phyloP scores from a whole-genome alignment of 2,113 vertebrate genomes.

The Nipponia nippon region DNA sequence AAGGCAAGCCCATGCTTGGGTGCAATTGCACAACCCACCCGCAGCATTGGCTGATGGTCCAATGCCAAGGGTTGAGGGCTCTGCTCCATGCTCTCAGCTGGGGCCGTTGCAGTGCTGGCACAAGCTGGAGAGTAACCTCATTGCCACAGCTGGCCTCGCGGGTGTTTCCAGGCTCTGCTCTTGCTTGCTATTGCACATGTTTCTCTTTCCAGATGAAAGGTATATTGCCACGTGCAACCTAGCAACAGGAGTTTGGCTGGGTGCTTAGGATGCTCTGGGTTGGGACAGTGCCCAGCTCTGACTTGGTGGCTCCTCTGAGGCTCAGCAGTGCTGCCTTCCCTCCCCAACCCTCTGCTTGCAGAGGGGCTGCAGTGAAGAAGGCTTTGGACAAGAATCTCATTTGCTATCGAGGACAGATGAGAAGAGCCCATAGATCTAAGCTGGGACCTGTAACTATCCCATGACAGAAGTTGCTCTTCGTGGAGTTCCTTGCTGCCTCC shows the following conservation, averaged over 20 bases:
- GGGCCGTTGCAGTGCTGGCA: background rate
- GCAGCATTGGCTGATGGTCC: rapidly evolving
- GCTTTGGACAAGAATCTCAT: background rate
- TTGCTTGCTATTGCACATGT: background rate
- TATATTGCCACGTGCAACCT: rapidly evolving
- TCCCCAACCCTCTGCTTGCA: background rate
- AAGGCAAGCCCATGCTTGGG: background rate
- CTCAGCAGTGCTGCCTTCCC: background rate
- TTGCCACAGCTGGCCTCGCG: background rate
- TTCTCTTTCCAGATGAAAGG: background rate
- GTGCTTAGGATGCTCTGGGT: background rate
- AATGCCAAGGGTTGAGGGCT: background rate
- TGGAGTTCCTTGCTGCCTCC: background rate
- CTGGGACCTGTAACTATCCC: background rate
- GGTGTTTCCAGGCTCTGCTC: background rate
- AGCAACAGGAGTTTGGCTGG: background rate
- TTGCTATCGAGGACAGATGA: background rate
- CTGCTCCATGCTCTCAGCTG: background rate
- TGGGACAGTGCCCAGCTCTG: background rate
- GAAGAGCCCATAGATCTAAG: background rate
- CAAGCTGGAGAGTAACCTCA: background rate
- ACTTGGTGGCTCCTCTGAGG: background rate
- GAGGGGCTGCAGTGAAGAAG: background rate
- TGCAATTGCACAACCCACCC: background rate
- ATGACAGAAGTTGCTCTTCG: background rate